phyloP scores from a whole-genome alignment of 2,797 vertebrate genomes.

The Aeoliscus strigatus region DNA sequence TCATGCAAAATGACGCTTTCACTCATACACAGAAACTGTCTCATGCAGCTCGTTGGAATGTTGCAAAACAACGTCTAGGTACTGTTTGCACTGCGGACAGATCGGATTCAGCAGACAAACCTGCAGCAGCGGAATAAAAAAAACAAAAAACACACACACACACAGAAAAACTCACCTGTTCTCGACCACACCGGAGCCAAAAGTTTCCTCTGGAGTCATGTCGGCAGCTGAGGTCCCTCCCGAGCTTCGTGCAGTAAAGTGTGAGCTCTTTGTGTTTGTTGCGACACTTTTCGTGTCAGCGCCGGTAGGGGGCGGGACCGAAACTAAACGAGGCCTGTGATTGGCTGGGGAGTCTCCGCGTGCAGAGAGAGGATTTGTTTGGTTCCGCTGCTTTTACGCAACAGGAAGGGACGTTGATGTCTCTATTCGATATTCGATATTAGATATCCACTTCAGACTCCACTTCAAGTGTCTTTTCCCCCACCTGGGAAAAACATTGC shows the following conservation, averaged over 20 bases:
- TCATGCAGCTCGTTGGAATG: too few relatives aligned
- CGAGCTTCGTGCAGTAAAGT: not conserved
- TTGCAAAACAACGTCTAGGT: too few relatives aligned
- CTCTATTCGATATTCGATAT: too few relatives aligned
- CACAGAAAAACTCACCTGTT: conserved; percentile 80
- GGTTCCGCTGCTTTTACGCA: not conserved
- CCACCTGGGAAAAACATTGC: too few relatives aligned
- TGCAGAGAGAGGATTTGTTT: conserved; percentile 10
- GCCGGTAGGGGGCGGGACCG: conserved; percentile 45
- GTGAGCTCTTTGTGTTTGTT: conserved; percentile 29
- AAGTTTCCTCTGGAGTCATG: conserved; percentile 84
- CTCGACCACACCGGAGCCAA: conserved; percentile 69
- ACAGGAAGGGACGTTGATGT: not conserved
- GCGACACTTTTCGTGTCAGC: conserved; percentile 32
- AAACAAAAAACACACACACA: not conserved
- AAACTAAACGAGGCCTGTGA: conserved; percentile 27
- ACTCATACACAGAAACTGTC: too few relatives aligned
- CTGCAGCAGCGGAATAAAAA: too few relatives aligned
- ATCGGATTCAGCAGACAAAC: too few relatives aligned
- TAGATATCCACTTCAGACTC: too few relatives aligned
- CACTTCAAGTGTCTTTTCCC: too few relatives aligned
- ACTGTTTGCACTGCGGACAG: too few relatives aligned
- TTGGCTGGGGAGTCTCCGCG: conserved; percentile 25
- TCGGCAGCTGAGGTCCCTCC: conserved; percentile 26
- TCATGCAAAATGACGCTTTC: too few relatives aligned